Conservation (phyloP, 2,888 invertebrate species). For the Oxyscelio sp. region DNA sequence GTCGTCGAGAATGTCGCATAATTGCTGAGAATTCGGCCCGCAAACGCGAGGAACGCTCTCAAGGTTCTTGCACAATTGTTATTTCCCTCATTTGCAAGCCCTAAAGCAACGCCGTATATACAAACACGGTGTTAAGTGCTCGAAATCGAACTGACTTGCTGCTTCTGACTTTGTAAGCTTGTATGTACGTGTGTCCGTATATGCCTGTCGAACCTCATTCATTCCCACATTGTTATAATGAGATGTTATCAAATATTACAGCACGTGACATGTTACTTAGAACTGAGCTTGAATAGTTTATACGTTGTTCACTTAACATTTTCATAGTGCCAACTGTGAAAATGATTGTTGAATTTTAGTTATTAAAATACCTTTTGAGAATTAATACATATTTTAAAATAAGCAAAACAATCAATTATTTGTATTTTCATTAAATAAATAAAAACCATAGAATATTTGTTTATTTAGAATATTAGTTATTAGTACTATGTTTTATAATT, state of each 20-base stretch:
- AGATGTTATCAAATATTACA: conserved; percentile 83
- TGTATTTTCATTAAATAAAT: too few species aligned
- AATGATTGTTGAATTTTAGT: not conserved
- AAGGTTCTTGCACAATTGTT: conserved; percentile 78
- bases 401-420: too few species aligned
- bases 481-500: too few species aligned
- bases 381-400: too few species aligned
- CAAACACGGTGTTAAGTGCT: conserved; percentile 60
- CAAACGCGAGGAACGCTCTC: conserved; percentile 74
- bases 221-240: conserved; percentile 82
- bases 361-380: too few species aligned
- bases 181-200: conserved; percentile 37
- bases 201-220: conserved; percentile 60
- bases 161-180: conserved; percentile 40
- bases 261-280: conserved; percentile 63
- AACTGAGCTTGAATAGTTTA: conserved; percentile 49
- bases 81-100: conserved; percentile 82
- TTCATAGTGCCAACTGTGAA: conserved; percentile 7
- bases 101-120: conserved; percentile 64
- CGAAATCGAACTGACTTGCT: conserved; percentile 68
- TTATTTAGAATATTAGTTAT: too few species aligned
- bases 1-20: conserved; percentile 79
- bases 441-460: too few species aligned
- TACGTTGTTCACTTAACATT: conserved; percentile 22
- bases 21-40: conserved; percentile 81